phyloP scores from a whole-genome alignment of 2,888 invertebrate genomes.

The Eulithis testata region DNA sequence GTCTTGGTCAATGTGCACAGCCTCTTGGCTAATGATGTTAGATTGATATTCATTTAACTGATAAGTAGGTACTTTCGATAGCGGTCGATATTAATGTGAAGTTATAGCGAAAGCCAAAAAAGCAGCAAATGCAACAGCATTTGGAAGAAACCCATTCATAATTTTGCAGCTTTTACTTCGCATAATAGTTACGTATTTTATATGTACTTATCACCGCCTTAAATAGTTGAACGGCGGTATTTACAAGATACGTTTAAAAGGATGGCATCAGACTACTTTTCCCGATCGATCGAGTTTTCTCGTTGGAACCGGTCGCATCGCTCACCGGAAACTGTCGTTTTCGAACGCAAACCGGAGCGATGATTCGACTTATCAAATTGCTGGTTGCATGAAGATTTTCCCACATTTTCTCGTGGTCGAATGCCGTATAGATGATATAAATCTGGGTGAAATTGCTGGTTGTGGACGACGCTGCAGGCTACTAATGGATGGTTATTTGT shows the following conservation, averaged over 20 bases:
- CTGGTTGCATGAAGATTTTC: constrained; percentile 79
- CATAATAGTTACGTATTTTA: constrained; percentile 23
- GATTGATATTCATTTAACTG: neutral
- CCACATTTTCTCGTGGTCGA: constrained; percentile 79
- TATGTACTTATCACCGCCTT: constrained; percentile 30
- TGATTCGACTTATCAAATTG: constrained; percentile 82
- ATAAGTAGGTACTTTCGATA: neutral
- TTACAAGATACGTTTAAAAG: constrained; percentile 61
- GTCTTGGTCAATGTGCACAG: too few relatives aligned
- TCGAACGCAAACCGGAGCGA: constrained; percentile 72
- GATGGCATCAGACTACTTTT: constrained; percentile 72
- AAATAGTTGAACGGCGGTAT: constrained; percentile 40
- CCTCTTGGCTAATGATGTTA: neutral
- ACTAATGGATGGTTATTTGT: constrained; percentile 78
- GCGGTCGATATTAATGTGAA: too few relatives aligned
- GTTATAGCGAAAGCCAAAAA: neutral
- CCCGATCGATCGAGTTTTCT: constrained; percentile 79
- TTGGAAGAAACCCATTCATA: neutral
- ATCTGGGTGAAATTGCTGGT: constrained; percentile 81
- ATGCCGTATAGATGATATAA: constrained; percentile 75
- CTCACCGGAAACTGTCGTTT: constrained; percentile 81
- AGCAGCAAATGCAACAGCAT: neutral
- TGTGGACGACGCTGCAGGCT: constrained; percentile 70
- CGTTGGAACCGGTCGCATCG: constrained; percentile 68
- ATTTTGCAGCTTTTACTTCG: neutral